Evolutionary conservation across 2,797 vertebrate genomes (phyloP), one percentile per base, ranked within the genome.

Genomic region (Crossoptilon crossoptilon): DNA sequence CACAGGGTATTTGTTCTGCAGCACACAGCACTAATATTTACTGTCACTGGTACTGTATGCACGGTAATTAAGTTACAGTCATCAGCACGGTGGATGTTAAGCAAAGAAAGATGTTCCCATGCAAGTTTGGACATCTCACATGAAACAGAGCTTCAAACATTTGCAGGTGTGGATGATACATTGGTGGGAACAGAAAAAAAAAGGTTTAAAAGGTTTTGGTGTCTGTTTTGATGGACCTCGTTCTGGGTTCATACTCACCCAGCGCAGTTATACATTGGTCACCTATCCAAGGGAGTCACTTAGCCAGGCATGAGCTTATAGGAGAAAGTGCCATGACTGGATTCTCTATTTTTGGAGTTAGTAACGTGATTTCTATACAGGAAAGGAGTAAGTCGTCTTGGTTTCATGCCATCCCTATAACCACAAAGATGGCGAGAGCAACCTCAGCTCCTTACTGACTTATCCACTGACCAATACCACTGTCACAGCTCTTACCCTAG

Each of bases 1-100:
- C 80, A 93, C 0, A 44, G 91, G 91, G 19, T 96, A 96, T 96
- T 95, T 96, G 89, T 95, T 95, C 94, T 96, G 92, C 58, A 73
- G 94, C 87, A 64, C 87, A 84, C 63, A 94, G 93, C 91, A 90
- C 96, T 96, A 93, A 95, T 96, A 96, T 96, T 96, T 96, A 95
- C 94, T 96, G 92, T 95, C 94, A 95, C 87, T 2, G 1, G 64
- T 62, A 69, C 80, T 46, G 89, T 71, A 19, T 15, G 83, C 64
- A 1, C 41, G 2, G 92, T 96, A 96, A 96, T 96, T 96, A 96
- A 95, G 73, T 88, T 95, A 76, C 84, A 81, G 89, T 58, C 83
- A 26, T 87, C 92, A 66, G 27, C 7, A 6, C 35, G 64, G 64
- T 88, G 85, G 87, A 33, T 91, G 83, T 93, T 92, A 91, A 93